These are phyloP conservation scores for Pomacea maculata DNA, from an alignment of 1,140 invertebrate genomes.

Conservation along the genomic window DNA sequence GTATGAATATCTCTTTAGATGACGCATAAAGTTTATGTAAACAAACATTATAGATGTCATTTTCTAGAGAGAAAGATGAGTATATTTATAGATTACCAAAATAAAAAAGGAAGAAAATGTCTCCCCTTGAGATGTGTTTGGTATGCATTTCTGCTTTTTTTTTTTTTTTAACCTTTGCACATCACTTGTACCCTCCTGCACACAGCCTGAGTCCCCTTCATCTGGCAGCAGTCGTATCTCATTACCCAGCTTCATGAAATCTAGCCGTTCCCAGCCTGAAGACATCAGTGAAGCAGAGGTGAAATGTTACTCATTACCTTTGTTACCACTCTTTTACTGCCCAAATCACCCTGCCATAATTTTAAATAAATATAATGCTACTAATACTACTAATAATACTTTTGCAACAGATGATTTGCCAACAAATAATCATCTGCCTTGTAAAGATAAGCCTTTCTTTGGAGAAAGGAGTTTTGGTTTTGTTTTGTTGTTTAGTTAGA, in stretches of 20 bases:
- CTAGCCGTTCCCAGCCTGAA: slow-evolving; percentile 22
- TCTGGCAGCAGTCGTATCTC: slow-evolving; percentile 26
- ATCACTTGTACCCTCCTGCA: slow-evolving; percentile 1
- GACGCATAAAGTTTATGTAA: too few relatives aligned
- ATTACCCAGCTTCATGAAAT: slow-evolving; percentile 23
- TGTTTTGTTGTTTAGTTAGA: too few relatives aligned
- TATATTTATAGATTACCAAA: too few relatives aligned
- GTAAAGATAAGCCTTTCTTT: too few relatives aligned
- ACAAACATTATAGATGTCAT: too few relatives aligned
- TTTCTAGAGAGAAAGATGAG: too few relatives aligned
- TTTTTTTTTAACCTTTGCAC: background rate
- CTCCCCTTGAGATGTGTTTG: too few relatives aligned
- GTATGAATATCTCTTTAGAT: too few relatives aligned
- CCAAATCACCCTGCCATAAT: background rate
- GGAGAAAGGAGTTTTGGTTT: too few relatives aligned
- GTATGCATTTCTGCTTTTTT: too few relatives aligned
- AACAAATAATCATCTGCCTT: too few relatives aligned
- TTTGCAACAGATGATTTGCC: background rate
- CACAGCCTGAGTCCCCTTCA: slow-evolving; percentile 23
- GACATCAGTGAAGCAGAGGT: slow-evolving; percentile 38
- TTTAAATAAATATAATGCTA: background rate
- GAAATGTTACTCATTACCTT: slow-evolving; percentile 6
- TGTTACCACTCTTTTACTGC: background rate
- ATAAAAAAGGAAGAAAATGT: too few relatives aligned
- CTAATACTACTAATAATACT: background rate